Base-by-base conservation (phyloP, 2,113 vertebrate species). In the Brachypteracias leptosomus region DNA sequence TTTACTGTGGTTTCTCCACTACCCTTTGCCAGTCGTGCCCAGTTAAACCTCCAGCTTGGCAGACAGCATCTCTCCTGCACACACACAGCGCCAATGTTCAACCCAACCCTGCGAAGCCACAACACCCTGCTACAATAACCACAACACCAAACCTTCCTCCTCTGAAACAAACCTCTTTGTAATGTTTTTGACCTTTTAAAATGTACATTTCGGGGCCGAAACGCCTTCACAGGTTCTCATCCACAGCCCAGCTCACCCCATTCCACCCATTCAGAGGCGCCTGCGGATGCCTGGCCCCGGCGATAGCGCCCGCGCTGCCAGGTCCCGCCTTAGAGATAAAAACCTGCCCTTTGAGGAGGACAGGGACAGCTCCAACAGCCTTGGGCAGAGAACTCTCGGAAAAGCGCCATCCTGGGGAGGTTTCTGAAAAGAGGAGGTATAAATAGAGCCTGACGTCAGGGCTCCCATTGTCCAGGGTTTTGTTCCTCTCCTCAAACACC, bases 381-480 rank as follows among this genome's bases (percentile, higher is more conserved):
- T 6, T 90, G 42, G 93, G 85, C 59, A 95, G 54, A 89, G 87
- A 95, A 76, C 80, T 90, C 80, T 67, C 96, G 87, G 87, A 93
- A 96, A 96, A 94, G 72, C 47, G 5, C 82, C 63, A 71, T 91
- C 58, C 91, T 9, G 5, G 80, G 74, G 85, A 79, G 81, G 73
- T 55, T 91, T 92, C 66, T 95, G 90, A 94, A 96, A 94, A 75
- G 73, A 82, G 49, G 47, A 91, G 84, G 54, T 97, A 97, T 86
- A 97, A 97, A 97, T 96, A 97, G 96, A 94, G 47, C 18, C 92
- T 42, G 88, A 80, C 38, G 40, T 93, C 87, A 95, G 61, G 80
- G 70, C 76, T 76, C 42, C 62, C 95, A 89, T 90, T 82, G 73
- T 92, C 62, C 72, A 0, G 88, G 57, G 65, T 57, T 95, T 55